Conservation (phyloP, 2,113 vertebrate genomes). For the Phasianus colchicus region DNA sequence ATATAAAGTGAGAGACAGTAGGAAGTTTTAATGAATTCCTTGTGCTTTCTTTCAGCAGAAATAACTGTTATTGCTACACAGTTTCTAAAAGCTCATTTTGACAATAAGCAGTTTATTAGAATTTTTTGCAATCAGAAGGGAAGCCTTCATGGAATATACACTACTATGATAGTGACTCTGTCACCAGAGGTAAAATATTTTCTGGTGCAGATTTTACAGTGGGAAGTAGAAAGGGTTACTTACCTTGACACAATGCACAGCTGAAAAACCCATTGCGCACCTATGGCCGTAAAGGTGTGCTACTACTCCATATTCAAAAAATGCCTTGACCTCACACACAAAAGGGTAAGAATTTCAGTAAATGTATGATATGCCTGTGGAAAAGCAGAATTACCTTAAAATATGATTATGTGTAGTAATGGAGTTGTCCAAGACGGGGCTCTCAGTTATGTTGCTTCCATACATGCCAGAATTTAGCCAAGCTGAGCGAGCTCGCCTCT, state of each 20-base stretch:
- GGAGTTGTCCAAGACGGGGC: constrained; percentile 67
- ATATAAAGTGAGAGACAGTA: background rate
- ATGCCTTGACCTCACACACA: background rate
- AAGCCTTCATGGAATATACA: background rate
- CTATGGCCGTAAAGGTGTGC: background rate
- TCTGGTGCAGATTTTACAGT: background rate
- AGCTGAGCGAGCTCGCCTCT: constrained; percentile 84
- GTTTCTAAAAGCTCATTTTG: background rate
- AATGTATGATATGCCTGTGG: background rate
- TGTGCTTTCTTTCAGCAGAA: background rate
- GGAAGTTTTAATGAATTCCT: background rate
- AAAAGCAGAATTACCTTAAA: constrained; percentile 68
- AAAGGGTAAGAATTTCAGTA: background rate
- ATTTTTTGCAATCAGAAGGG: background rate
- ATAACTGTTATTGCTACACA: background rate
- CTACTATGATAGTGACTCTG: background rate
- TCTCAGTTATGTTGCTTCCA: constrained; percentile 69
- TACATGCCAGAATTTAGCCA: constrained; percentile 33
- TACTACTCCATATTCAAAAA: background rate
- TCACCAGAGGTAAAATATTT: background rate
- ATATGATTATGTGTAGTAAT: constrained; percentile 43
- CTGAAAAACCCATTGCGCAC: background rate
- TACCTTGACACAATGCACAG: background rate
- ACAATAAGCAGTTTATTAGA: background rate
- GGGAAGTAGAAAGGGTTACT: background rate